phyloP scores from a whole-genome alignment of 2,797 vertebrate species.

The Arctocebus calabarensis region DNA sequence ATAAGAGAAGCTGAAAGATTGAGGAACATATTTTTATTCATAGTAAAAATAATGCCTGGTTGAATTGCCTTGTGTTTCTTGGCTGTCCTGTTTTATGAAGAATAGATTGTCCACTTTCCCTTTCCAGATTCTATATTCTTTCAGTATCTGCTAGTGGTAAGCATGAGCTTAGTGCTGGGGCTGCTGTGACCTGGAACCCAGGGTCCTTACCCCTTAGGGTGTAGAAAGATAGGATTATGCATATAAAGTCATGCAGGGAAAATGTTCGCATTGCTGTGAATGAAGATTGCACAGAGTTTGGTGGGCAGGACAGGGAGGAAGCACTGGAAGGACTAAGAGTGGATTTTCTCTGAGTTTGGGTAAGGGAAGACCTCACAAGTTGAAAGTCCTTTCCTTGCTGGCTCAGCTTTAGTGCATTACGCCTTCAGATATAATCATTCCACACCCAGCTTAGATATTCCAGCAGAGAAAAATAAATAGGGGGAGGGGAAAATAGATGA shows the following conservation, averaged over 20 bases:
- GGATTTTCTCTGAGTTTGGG: background rate
- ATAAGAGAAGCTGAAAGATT: conserved; percentile 13
- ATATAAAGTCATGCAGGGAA: background rate
- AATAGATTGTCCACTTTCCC: background rate
- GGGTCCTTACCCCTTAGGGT: background rate
- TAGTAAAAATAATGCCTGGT: background rate
- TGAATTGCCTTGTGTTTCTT: background rate
- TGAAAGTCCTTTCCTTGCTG: no score
- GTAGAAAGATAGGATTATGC: background rate
- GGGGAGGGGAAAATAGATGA: background rate
- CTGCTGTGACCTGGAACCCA: background rate
- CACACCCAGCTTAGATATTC: background rate
- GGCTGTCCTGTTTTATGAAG: background rate
- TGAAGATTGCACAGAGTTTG: background rate
- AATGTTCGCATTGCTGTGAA: background rate
- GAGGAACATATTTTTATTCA: background rate
- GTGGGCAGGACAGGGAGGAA: fast-evolving
- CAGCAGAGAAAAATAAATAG: background rate
- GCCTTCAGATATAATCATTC: background rate
- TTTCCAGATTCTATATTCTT: background rate
- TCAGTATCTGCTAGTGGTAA: background rate
- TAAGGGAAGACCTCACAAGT: background rate
- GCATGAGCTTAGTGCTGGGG: background rate
- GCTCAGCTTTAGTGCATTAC: fast-evolving
- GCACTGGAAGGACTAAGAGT: background rate